Evolutionary conservation across 2,113 vertebrate species (phyloP), one percentile per base, ranked within the genome.

Genomic region (Rattus rattus): DNA sequence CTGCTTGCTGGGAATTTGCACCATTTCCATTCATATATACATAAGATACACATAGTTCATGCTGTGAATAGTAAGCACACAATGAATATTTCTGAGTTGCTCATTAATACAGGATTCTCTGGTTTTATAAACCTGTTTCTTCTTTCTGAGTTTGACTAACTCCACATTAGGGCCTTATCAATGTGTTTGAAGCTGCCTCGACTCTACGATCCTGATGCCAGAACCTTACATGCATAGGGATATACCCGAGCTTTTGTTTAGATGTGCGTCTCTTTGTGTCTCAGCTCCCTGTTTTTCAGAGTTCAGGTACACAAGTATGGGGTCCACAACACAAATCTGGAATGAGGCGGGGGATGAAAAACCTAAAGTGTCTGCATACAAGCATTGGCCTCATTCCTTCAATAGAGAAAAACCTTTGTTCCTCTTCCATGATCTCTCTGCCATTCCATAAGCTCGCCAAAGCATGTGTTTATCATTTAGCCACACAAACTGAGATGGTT

Each of bases 371-470:
- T 43, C 43, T 36, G 84, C 7, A 56, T 33, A 61, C 4, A 77
- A 22, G 89, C 77, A 22, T 93, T 94, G 39, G 24, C 52, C 54
- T 67, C 76, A 26, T 69, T 95, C 56, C 65, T 93, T 88, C 59
- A 30, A 73, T 43, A 96, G 73, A 87, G 72, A 33, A 92, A 70
- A 95, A 2, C 30, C 36, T 91, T 96, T 75, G 20, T 7, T 83
- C 88, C 73, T 80, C n/a, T 93, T 91, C 54, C 7, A 13, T 72
- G 70, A 80, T 76, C 7, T 1, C 67, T 90, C 47, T 43, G 19
- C 52, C 75, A 49, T 80, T 2, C 52, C 61, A 19, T 72, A 54
- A 76, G 2, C 8, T 88, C 70, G 52, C 43, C 22, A 7, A 88
- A 93, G 24, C 14, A 72, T 56, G 13, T 75, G 61, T 70, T 77